phyloP scores from a whole-genome alignment of 2,113 vertebrate genomes.

The Vanacampus margaritifer region DNA sequence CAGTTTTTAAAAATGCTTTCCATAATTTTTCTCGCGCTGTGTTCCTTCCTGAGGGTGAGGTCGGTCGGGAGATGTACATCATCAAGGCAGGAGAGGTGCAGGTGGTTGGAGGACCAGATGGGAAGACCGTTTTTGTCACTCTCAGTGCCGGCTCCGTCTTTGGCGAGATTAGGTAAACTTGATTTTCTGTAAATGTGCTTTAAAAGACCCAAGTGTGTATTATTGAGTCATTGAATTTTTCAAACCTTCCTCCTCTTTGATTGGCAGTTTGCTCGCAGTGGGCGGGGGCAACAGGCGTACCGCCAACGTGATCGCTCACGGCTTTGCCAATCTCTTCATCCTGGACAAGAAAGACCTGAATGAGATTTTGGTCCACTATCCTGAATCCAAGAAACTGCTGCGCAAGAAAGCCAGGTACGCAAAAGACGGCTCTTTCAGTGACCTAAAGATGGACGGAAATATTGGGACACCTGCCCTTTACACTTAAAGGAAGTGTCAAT shows the following conservation, averaged over 20 bases:
- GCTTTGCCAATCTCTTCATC: conserved; percentile 96
- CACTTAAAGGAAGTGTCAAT: background rate
- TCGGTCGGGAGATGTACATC: conserved; percentile 97
- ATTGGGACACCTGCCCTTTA: background rate
- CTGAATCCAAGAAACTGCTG: conserved; percentile 93
- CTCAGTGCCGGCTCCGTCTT: conserved; percentile 91
- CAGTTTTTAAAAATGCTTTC: background rate
- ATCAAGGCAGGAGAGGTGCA: conserved; percentile 95
- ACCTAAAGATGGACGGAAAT: background rate
- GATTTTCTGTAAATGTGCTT: background rate
- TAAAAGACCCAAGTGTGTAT: background rate
- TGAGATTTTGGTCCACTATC: conserved; percentile 93
- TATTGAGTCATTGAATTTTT: background rate
- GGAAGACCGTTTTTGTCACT: conserved; percentile 86
- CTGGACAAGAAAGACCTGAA: conserved; percentile 94
- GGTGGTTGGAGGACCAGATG: conserved; percentile 89
- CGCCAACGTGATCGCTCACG: conserved; percentile 89
- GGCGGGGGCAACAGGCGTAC: conserved; percentile 92
- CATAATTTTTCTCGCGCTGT: background rate
- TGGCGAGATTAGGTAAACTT: conserved; percentile 89
- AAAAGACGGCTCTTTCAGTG: background rate
- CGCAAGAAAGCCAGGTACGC: conserved; percentile 89
- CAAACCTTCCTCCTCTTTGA: conserved; percentile 1
- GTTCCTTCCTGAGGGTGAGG: conserved; percentile 79
- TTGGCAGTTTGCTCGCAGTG: conserved; percentile 81